A percentile compares a stretch with the other conserved stretches of the same genome.
Evolutionary conservation across 2,888 invertebrate species (phyloP).

Genomic region (Andrena chrysosceles): DNA sequence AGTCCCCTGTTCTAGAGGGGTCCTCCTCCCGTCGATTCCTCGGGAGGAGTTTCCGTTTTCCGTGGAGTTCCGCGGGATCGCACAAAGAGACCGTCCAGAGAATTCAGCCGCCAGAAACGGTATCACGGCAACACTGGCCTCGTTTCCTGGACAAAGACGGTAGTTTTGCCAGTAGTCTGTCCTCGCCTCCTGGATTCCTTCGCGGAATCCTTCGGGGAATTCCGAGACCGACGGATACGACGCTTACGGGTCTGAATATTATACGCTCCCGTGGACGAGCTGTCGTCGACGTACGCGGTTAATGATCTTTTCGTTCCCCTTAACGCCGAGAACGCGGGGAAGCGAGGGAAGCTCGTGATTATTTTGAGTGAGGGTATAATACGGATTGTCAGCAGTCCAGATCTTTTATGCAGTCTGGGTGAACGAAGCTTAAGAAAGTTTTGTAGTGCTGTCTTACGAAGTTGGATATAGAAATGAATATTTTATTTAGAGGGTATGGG

Average conservation of each 20-base stretch:
- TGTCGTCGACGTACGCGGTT: not conserved
- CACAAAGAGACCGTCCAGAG: conserved; percentile 70
- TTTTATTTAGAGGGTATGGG: no score
- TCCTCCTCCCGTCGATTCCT: conserved; percentile 27
- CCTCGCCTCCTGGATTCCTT: conserved; percentile 41
- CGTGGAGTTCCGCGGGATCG: conserved; percentile 44
- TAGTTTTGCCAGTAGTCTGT: conserved; percentile 67
- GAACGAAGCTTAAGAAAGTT: not conserved
- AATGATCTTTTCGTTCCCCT: not conserved
- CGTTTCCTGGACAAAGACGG: conserved; percentile 76
- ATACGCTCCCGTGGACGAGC: conserved; percentile 22
- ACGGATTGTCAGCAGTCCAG: not conserved
- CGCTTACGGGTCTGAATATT: conserved; percentile 27
- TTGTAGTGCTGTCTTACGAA: not conserved
- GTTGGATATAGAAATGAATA: no score
- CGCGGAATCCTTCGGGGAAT: conserved; percentile 47
- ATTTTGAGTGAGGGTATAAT: not conserved
- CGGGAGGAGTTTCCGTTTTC: conserved; percentile 55
- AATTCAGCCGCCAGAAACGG: conserved; percentile 63
- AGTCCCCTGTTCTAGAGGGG: conserved; percentile 33
- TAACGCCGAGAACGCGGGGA: not conserved
- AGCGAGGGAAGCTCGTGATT: not conserved
- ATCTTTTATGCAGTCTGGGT: no score
- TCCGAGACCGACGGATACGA: conserved; percentile 36
- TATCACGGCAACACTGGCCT: conserved; percentile 68